A percentile compares a stretch with the other conserved stretches of the same genome.
Evolutionary conservation across 2,113 vertebrate genomes (phyloP).

Genomic region (Corythornis vintsioides): DNA sequence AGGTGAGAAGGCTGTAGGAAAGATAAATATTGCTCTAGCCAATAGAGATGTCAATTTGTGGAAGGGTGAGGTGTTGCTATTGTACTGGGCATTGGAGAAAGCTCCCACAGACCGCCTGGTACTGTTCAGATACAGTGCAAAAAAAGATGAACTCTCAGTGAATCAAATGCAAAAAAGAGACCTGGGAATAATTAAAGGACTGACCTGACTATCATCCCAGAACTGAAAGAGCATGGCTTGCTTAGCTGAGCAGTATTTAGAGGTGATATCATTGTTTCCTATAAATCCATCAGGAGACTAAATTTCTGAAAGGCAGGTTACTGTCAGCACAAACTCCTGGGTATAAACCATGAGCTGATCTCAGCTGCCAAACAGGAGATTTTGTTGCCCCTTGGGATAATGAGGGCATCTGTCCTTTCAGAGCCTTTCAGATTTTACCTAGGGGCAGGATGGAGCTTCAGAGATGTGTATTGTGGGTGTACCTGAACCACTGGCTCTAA

Average conservation of each 20-base stretch:
- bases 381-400: background rate
- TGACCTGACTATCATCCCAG: background rate
- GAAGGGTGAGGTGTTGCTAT: background rate
- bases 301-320: slow-evolving; percentile 1
- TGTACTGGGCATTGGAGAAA: background rate
- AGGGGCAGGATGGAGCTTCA: background rate
- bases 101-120: rapidly evolving
- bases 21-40: background rate
- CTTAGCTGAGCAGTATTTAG: slow-evolving; percentile 43
- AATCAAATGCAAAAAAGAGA: background rate
- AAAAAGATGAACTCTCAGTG: background rate
- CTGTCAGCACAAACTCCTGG: background rate
- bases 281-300: slow-evolving; percentile 20
- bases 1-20: background rate
- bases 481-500: background rate
- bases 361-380: background rate
- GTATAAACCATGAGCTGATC: background rate
- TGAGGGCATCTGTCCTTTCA: background rate
- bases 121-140: background rate
- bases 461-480: background rate
- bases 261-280: slow-evolving; percentile 19
- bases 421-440: background rate
- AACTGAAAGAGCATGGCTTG: background rate
- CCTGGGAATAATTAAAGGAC: slow-evolving; percentile 1
- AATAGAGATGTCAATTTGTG: background rate